Evolutionary conservation across 2,888 invertebrate species (phyloP).

Genomic region (Thereva unica): DNA sequence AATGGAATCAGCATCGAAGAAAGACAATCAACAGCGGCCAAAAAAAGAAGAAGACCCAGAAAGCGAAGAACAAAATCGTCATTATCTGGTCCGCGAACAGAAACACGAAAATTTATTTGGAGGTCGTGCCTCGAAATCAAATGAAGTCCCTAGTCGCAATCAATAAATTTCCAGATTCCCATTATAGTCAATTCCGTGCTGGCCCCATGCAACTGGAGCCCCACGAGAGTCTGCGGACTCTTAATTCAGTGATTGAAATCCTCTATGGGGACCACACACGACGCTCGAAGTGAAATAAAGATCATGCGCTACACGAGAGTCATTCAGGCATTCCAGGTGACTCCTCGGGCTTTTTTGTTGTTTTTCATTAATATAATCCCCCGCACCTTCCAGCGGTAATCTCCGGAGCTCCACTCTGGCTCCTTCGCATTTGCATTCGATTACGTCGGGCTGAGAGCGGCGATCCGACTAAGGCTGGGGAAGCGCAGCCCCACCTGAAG

Average conservation of each 20-base stretch:
- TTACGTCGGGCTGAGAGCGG: background rate
- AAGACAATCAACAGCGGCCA: conserved; percentile 12
- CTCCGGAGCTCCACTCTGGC: background rate
- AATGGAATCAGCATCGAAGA: conserved; percentile 23
- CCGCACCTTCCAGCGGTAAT: conserved; percentile 19
- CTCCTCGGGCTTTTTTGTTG: conserved; percentile 18
- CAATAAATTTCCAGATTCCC: conserved; percentile 38
- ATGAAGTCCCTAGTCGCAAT: conserved; percentile 10
- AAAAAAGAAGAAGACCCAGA: background rate
- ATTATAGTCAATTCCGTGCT: conserved; percentile 27
- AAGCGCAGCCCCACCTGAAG: too few species aligned
- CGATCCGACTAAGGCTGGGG: background rate
- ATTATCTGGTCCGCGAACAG: conserved; percentile 33
- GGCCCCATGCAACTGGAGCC: conserved; percentile 17
- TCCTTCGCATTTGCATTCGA: conserved; percentile 27
- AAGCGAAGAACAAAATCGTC: conserved; percentile 32
- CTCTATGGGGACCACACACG: conserved; percentile 35
- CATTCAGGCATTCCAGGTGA: conserved; percentile 32
- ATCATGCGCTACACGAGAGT: conserved; percentile 31
- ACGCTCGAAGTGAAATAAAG: conserved; percentile 33
- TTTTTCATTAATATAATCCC: conserved; percentile 22
- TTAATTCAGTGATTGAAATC: conserved; percentile 18
- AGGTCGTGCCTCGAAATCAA: conserved; percentile 33
- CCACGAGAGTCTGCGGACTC: conserved; percentile 22
- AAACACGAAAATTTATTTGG: conserved; percentile 27